Conservation (phyloP, 2,888 invertebrate genomes). For the Limenitis camilla region DNA sequence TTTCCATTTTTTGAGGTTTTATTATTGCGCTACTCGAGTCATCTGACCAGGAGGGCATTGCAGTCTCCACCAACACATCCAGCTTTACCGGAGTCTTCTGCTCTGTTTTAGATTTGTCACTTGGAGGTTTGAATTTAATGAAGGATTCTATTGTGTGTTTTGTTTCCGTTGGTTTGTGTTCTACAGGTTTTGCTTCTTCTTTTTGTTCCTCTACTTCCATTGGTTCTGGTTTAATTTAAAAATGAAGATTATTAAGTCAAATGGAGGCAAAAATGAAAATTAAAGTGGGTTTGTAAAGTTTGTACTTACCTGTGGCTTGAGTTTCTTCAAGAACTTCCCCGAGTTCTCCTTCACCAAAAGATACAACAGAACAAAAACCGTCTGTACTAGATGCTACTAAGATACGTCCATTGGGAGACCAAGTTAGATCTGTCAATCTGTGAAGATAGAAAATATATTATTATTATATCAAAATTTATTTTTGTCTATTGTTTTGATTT, state of each 20-base stretch:
- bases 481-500: not conserved
- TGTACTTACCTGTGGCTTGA: slow-evolving; percentile 1
- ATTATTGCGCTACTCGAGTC: slow-evolving; percentile 60
- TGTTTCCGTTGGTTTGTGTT: slow-evolving; percentile 25
- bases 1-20: slow-evolving; percentile 34
- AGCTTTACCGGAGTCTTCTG: slow-evolving; percentile 59
- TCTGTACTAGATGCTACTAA: slow-evolving; percentile 64
- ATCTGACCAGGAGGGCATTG: slow-evolving; percentile 69
- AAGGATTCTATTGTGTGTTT: slow-evolving; percentile 50
- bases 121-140: slow-evolving; percentile 58
- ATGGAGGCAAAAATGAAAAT: too few relatives aligned
- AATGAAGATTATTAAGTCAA: too few relatives aligned
- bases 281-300: too few relatives aligned
- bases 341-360: slow-evolving; percentile 46
- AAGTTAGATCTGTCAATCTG: slow-evolving; percentile 60
- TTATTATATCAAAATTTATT: not conserved
- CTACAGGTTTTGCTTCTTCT: slow-evolving; percentile 22
- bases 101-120: slow-evolving; percentile 45
- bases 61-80: slow-evolving; percentile 58
- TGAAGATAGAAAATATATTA: not conserved
- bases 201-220: slow-evolving; percentile 36
- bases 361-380: slow-evolving; percentile 63
- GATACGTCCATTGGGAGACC: slow-evolving; percentile 50
- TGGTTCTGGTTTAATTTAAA: slow-evolving; percentile 35
- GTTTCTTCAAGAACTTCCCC: slow-evolving; percentile 40